Evolutionary conservation across 1,140 invertebrate genomes (phyloP), one percentile per base, ranked within the genome.

Genomic region (Papilio xuthus): DNA sequence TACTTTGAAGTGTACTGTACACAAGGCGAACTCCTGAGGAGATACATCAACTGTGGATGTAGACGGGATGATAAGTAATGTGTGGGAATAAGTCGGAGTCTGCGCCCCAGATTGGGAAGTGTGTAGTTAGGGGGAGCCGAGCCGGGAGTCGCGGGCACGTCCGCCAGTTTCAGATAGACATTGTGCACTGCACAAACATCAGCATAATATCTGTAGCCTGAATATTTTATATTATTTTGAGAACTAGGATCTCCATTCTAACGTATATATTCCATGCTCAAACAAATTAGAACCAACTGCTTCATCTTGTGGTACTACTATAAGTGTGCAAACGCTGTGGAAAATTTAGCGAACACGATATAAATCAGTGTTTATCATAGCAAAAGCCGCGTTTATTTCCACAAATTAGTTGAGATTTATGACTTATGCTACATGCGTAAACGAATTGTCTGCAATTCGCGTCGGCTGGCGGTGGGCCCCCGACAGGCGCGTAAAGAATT

Each of bases 61-160:
- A 9, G 23, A 15, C 26, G 23, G 26, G 60, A 67, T 67, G 26
- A 41, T 18, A 70, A 41, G 41, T 41, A 70, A 42, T 69, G 13
- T 32, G 37, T 70, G 69, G 37, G 69, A 70, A 70, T 41, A 42
- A 70, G 69, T 20, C 3, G 32, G 28, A 32, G 32, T 32, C 56
- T 32, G 60, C 32, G 37, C 7, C 28, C 7, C 32, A 23, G 73
- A 75, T 76, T 83, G 83, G 88, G 88, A 89, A 86, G 84, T 85
- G 76, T 80, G 75, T 82, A 81, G 86, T 89, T 89, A 89, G 85
- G 88, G 86, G 87, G 86, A 83, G 85, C 80, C 82, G 85, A 83
- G 85, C 86, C 37, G 86, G 87, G 84, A 88, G 86, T 86, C 86
- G 85, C 78, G 82, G 86, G 73, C 86, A 70, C 32, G 32, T 70